Evolutionary conservation across 2,797 vertebrate species (phyloP).

Genomic region (Vireo griseus): DNA sequence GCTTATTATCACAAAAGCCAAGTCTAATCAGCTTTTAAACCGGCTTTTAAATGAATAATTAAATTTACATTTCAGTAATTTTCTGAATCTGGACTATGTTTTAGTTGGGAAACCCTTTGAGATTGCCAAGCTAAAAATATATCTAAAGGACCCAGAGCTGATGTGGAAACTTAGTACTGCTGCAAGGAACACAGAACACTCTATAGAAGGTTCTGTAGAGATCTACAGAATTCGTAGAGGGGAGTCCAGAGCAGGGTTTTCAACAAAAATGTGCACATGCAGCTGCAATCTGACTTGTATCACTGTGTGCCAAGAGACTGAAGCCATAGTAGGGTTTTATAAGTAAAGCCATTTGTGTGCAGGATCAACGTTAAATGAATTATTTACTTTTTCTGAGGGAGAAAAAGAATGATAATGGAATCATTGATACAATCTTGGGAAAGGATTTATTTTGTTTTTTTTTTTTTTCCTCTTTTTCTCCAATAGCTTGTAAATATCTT

Average conservation of each 20-base stretch:
- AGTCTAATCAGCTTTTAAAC: background rate
- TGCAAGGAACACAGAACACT: background rate
- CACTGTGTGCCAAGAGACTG: background rate
- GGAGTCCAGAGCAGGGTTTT: background rate
- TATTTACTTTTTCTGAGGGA: background rate
- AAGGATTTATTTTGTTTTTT: background rate
- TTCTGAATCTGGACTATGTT: background rate
- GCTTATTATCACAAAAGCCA: background rate
- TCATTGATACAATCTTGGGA: background rate
- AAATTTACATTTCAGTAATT: background rate
- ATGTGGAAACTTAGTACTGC: background rate
- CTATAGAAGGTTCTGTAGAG: background rate
- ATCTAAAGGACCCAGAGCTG: background rate
- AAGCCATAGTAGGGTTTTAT: background rate
- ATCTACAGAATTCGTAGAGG: background rate
- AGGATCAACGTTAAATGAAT: background rate
- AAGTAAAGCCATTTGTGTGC: background rate
- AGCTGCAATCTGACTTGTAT: background rate
- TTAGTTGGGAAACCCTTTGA: background rate
- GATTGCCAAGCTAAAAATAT: background rate
- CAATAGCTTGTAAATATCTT: background rate
- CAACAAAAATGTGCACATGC: background rate
- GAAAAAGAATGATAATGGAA: background rate
- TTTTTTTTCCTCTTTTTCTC: background rate
- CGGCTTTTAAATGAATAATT: background rate